Evolutionary conservation across 1,140 invertebrate species (phyloP), one percentile per base, ranked within the genome.

Genomic region (Dendrolimus kikuchii): DNA sequence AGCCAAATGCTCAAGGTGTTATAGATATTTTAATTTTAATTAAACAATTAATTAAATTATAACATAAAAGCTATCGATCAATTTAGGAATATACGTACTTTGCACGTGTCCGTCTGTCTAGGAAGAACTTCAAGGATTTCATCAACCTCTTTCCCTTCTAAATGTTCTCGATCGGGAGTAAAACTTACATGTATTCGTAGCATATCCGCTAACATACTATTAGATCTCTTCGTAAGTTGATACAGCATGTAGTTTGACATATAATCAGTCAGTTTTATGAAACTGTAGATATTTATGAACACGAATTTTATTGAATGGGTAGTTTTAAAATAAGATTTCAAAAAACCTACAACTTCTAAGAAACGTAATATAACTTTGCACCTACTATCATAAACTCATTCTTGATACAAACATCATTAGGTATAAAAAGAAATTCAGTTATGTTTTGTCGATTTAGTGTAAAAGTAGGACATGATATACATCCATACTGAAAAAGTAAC

Each of bases 191-290:
- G 91, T 39, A 76, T 78, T 37, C 89, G 82, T 9, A 95, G 77
- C 65, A 91, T 87, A 42, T 78, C 77, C 36, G 92, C 75, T 47
- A 95, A 75, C 49, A 89, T 89, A 5, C 77, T 71, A 53, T 92
- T 91, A 0, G 93, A 93, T 60, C 92, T 91, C 7, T 90, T 87
- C 23, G 93, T 88, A 46, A 95, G 73, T 7, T 88, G 81, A 65
- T 92, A 91, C 68, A 94, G 86, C 71, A 92, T 92, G 67, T 90
- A 91, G 48, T 92, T 90, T 39, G 92, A 91, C 72, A 93, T 89
- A 71, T 94, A 95, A 74, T 95, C 94, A 6, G 90, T 87, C 43
- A 95, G 65, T 37, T 91, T 92, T 59, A 95, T 93, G 62, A 94
- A 95, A 68, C 93, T 95, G 76, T 38, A 78, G 79, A 23, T 8